These are phyloP conservation scores for Lepidonotus clava DNA, from an alignment of 2,888 invertebrate genomes.

Conservation along the genomic window DNA sequence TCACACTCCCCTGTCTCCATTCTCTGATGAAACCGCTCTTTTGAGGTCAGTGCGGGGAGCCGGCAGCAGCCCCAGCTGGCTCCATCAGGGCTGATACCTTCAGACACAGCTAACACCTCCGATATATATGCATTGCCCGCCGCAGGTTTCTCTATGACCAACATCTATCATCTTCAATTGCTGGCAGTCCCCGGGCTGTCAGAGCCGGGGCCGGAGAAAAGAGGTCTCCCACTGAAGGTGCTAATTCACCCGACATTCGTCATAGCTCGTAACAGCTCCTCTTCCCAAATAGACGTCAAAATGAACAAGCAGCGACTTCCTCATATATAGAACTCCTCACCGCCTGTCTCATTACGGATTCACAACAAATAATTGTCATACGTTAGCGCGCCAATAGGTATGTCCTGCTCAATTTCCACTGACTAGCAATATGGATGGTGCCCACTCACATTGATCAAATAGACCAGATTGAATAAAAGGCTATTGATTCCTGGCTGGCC, in stretches of 20 bases:
- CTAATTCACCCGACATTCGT: not conserved
- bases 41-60: not conserved
- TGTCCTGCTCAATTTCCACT: not conserved
- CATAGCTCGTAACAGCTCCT: not conserved
- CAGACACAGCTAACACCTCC: not conserved
- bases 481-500: no score
- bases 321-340: no score
- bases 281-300: not conserved
- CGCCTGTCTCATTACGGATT: not conserved
- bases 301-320: not conserved
- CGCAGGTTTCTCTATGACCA: not conserved
- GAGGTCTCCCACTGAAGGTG: not conserved
- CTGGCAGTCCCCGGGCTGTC: not conserved
- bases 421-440: not conserved
- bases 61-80: not conserved
- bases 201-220: no score
- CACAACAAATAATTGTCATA: not conserved
- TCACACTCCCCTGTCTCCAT: not conserved
- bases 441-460: not conserved
- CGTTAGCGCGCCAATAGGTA: not conserved
- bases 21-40: not conserved
- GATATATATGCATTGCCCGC: conserved; percentile 12
- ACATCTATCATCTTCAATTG: conserved; percentile 6
- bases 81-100: not conserved
- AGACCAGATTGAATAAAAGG: not conserved